Base-by-base conservation (phyloP, 1,140 invertebrate genomes). In the Papilio aristodemus region DNA sequence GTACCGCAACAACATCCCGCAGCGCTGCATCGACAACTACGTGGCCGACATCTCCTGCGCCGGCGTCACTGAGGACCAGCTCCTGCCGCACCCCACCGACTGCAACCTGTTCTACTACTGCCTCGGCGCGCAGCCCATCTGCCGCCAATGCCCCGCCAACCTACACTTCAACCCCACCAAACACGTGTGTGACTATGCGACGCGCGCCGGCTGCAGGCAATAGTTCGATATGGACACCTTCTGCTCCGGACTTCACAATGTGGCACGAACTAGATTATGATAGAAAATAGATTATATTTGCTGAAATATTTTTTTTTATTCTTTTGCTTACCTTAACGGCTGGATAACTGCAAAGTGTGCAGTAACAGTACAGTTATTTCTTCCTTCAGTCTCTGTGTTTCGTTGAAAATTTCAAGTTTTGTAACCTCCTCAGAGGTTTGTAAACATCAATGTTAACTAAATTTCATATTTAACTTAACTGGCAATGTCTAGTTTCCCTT, bases 91-190 rank as follows among this genome's bases (percentile, higher is more conserved):
- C 68, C 85, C 89, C 1, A 69, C 76, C 9, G 89, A 93, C 73
- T 94, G 94, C 73, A 71, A 72, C 0, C 87, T 80, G 50, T 94
- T 92, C 78, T 94, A 92, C 77, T 82, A 89, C 11, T 94, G 94
- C 70, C 73, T 86, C 17, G 75, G 72, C 17, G 86, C 84, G 4
- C 70, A 60, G 13, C 74, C 87, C 2, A 13, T 68, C 22, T 78
- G 76, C 63, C 88, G 89, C 74, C 39, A 76, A 7, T 94, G 94
- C 71, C 92, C 93, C 4, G 59, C 73, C 9, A 87, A 83, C 4
- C 78, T 94, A 3, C 89, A 93, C 67, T 94, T 93, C 81, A 94
- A 93, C 73, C 79, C 87, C 1, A 9, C 39, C 0, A 62, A 89
- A 8, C 76, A 87, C 37, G 91, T 92, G 1, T 94, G 93, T 78